Percentiles rank a stretch among this genome's conserved stretches.
Evolutionary conservation across 1,140 invertebrate genomes (phyloP).

Genomic region (Scaptomyza graminum): DNA sequence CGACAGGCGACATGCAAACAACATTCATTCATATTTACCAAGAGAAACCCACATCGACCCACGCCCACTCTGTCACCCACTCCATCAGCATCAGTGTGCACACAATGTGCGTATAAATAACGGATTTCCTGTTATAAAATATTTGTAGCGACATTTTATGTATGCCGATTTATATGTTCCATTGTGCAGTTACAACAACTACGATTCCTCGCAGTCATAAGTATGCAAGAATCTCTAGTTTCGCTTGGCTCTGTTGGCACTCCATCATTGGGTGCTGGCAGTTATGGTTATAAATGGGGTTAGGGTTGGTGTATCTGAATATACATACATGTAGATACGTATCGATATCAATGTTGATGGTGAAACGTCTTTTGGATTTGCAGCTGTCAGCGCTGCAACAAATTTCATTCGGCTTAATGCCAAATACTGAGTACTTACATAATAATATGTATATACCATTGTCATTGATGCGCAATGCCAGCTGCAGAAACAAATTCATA

Average conservation of each 20-base stretch:
- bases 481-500: slow-evolving; percentile 52
- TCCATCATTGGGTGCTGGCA: slow-evolving; percentile 57
- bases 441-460: background rate
- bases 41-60: slow-evolving; percentile 29
- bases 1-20: slow-evolving; percentile 64
- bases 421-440: slow-evolving; percentile 6
- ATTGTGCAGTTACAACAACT: slow-evolving; percentile 26
- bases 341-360: slow-evolving; percentile 52
- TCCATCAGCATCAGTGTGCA: slow-evolving; percentile 33
- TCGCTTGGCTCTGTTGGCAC: slow-evolving; percentile 52
- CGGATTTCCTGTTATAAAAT: slow-evolving; percentile 81
- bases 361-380: slow-evolving; percentile 67
- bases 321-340: slow-evolving; percentile 10
- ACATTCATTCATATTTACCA: slow-evolving; percentile 81
- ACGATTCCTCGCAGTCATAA: slow-evolving; percentile 18
- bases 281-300: slow-evolving; percentile 45
- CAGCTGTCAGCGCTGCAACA: slow-evolving; percentile 69
- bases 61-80: background rate
- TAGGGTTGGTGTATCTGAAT: slow-evolving; percentile 1
- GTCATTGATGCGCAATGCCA: slow-evolving; percentile 27
- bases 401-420: slow-evolving; percentile 62
- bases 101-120: slow-evolving; percentile 81
- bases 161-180: slow-evolving; percentile 67
- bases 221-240: slow-evolving; percentile 18
- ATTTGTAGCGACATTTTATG: slow-evolving; percentile 78